These are phyloP conservation scores for Epistrophe grossulariae DNA, from an alignment of 2,888 invertebrate genomes.

Conservation along the genomic window DNA sequence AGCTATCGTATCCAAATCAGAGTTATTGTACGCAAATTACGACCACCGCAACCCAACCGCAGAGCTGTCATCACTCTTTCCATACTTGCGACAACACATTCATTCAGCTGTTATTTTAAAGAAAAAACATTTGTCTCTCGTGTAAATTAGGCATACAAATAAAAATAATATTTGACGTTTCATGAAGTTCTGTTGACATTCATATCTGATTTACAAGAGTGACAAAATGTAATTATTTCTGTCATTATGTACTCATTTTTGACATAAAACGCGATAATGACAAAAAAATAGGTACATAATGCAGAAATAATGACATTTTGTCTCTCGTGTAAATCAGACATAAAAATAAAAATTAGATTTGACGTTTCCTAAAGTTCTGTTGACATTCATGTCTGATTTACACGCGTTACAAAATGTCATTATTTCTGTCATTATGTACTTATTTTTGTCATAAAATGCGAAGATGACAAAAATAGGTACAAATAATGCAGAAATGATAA, in stretches of 20 bases:
- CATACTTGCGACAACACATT: too few relatives aligned
- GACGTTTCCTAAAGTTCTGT: too few relatives aligned
- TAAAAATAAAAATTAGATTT: too few relatives aligned
- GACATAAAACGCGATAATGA: not conserved
- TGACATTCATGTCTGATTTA: not conserved
- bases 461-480: not conserved
- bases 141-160: not conserved
- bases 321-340: too few relatives aligned
- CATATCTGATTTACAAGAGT: not conserved
- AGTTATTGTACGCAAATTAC: too few relatives aligned
- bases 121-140: too few relatives aligned
- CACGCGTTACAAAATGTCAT: not conserved
- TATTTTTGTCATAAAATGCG: conserved; percentile 1
- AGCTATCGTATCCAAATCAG: too few relatives aligned
- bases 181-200: not conserved
- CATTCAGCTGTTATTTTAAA: too few relatives aligned
- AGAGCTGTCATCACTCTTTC: too few relatives aligned
- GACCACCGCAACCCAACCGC: too few relatives aligned
- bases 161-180: not conserved
- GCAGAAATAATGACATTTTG: too few relatives aligned
- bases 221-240: not conserved
- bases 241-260: not conserved
- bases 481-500: not conserved
- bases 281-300: too few relatives aligned
- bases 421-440: not conserved